A percentile compares a stretch with the other conserved stretches of the same genome.
Conservation (phyloP, 2,888 invertebrate genomes). For the Hipparchia sbordonii region DNA sequence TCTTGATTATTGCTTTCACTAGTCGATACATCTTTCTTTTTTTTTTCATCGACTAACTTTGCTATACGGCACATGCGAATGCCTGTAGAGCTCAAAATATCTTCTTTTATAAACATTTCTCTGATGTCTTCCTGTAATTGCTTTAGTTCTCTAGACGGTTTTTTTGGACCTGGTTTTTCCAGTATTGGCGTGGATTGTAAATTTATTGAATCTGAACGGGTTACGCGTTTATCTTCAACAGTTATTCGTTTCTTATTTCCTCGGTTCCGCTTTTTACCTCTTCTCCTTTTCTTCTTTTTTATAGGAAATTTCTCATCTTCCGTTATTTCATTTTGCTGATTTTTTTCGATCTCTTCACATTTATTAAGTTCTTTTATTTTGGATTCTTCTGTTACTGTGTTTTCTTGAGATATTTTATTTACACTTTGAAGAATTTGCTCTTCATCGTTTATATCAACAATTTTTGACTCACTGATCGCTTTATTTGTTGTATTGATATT, state of each 20-base stretch:
- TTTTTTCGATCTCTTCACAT: slow-evolving; percentile 4
- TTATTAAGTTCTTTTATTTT: neutral
- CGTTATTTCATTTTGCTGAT: slow-evolving; percentile 28
- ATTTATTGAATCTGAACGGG: slow-evolving; percentile 47
- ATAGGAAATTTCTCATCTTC: slow-evolving; percentile 28
- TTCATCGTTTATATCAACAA: neutral
- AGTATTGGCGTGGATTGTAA: slow-evolving; percentile 20
- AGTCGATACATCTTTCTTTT: slow-evolving; percentile 43
- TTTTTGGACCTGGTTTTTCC: slow-evolving; percentile 49
- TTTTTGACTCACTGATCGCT: neutral
- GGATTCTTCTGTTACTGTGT: neutral
- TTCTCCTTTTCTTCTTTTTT: slow-evolving; percentile 24
- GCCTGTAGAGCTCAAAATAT: slow-evolving; percentile 83
- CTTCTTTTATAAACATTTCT: slow-evolving; percentile 87
- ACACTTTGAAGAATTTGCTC: neutral
- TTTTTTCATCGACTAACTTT: slow-evolving; percentile 72
- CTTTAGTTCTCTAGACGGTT: slow-evolving; percentile 79
- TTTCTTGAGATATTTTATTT: neutral
- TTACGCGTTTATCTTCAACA: slow-evolving; percentile 46
- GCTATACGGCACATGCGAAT: slow-evolving; percentile 85
- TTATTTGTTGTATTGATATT: neutral
- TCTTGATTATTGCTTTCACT: slow-evolving; percentile 38
- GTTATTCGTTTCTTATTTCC: slow-evolving; percentile 31
- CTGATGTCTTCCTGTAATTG: slow-evolving; percentile 86
- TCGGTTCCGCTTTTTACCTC: slow-evolving; percentile 38